phyloP scores from a whole-genome alignment of 2,888 invertebrate genomes.

The Salticus scenicus region DNA sequence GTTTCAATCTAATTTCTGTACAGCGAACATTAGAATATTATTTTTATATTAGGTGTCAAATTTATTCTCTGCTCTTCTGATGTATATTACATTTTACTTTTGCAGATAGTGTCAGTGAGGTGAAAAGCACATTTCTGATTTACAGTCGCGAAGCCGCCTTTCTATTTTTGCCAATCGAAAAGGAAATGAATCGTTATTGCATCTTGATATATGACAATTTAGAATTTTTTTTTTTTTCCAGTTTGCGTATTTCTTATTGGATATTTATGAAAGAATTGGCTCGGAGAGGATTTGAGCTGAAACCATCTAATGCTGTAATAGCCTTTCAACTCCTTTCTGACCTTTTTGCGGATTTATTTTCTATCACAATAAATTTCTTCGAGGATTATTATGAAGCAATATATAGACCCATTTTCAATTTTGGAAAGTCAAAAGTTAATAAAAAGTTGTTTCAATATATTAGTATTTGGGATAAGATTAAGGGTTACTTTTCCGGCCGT shows the following conservation, averaged over 20 bases:
- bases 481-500: too few relatives aligned
- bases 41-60: not conserved
- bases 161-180: not conserved
- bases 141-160: not conserved
- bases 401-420: too few relatives aligned
- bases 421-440: too few relatives aligned
- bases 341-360: not conserved
- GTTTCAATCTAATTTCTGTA: not conserved
- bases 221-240: not conserved
- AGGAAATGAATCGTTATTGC: constrained; percentile 11
- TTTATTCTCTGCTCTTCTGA: not conserved
- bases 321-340: not conserved
- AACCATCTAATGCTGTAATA: not conserved
- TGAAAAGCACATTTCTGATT: constrained; percentile 9
- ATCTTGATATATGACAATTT: constrained; percentile 7
- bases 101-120: not conserved
- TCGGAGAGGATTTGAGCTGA: not conserved
- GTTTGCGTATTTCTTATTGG: not conserved
- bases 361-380: not conserved
- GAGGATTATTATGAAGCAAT: not conserved
- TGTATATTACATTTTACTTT: not conserved
- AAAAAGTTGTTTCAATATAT: too few relatives aligned
- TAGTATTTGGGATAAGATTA: too few relatives aligned
- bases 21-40: not conserved
- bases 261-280: constrained; percentile 9